Evolutionary conservation across 92 coral and sea anemone species (phyloP).

Genomic region (Epizoanthus scotinus): DNA sequence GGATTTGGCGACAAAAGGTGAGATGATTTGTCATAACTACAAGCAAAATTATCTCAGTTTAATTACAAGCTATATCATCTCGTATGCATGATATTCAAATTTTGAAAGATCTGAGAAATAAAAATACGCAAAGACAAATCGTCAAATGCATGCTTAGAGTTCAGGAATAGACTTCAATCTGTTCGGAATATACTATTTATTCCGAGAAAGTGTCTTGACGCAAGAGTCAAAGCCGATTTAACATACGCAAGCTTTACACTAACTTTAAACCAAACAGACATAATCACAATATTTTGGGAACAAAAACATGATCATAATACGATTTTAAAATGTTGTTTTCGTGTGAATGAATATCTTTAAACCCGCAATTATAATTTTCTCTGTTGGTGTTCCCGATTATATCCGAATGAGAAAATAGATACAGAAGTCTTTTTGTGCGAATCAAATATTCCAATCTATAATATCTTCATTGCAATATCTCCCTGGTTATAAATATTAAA

Average conservation of each 20-base stretch:
- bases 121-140: background rate
- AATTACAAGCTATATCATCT: background rate
- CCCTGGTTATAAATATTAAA: background rate
- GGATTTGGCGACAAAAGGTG: conserved; percentile 43
- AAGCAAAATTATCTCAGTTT: background rate
- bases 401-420: background rate
- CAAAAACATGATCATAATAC: too few species aligned
- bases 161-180: background rate
- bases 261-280: too few species aligned
- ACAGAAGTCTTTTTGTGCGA: background rate
- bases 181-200: too few species aligned
- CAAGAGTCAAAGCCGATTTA: too few species aligned
- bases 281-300: too few species aligned
- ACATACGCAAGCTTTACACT: too few species aligned
- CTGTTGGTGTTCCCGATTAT: background rate
- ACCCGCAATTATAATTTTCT: background rate
- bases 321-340: too few species aligned
- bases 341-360: too few species aligned
- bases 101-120: background rate
- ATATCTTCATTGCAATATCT: background rate
- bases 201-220: too few species aligned
- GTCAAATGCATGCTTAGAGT: background rate
- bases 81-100: background rate
- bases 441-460: background rate
- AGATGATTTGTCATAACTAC: background rate